Evolutionary conservation across 2,888 invertebrate genomes (phyloP), one percentile per base, ranked within the genome.

Genomic region (Acrobasis suavella): DNA sequence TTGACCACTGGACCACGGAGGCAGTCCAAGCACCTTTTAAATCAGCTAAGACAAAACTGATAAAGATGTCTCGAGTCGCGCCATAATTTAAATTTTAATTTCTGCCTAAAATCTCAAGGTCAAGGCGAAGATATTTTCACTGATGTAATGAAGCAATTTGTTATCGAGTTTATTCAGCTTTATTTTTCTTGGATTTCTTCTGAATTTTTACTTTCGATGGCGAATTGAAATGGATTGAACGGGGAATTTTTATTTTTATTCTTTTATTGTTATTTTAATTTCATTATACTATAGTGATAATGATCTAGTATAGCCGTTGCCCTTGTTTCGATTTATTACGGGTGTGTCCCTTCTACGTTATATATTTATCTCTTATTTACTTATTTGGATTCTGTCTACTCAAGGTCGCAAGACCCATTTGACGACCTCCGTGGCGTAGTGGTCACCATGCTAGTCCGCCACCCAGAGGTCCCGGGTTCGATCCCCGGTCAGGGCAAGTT

Each of bases 71-170:
- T 46, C 15, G 46, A 61, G 60, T 22, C 39, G 54, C 16, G 50
- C 32, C 49, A 46, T 54, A 55, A 61, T 46, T 54, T 61, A 49
- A 54, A 61, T 61, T 54, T 61, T 37, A 54, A 61, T 61, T 61
- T 46, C 51, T 52, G 15, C 32, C 39, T 42, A 15, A 54, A 55
- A 61, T 61, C 15, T 46, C n/a, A n/a, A 61, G 46, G 46, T 39
- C 54, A 46, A 61, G 51, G 60, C 39, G 9, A 17, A 14, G 37
- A 14, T n/a, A 39, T 14, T 51, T 38, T 37, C 52, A n/a, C 42
- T 60, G 50, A 42, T 52, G n/a, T 51, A 60, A 60, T 59, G 59
- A n/a, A 42, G 56, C 56, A 56, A 56, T 56, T 56, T 56, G 56
- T 56, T 56, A 17, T 56, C 39, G 9, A 5, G 42, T 9, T 42